Percentiles rank a stretch among this genome's conserved stretches.
phyloP scores from a whole-genome alignment of 2,797 vertebrate genomes.

The Labroides dimidiatus region DNA sequence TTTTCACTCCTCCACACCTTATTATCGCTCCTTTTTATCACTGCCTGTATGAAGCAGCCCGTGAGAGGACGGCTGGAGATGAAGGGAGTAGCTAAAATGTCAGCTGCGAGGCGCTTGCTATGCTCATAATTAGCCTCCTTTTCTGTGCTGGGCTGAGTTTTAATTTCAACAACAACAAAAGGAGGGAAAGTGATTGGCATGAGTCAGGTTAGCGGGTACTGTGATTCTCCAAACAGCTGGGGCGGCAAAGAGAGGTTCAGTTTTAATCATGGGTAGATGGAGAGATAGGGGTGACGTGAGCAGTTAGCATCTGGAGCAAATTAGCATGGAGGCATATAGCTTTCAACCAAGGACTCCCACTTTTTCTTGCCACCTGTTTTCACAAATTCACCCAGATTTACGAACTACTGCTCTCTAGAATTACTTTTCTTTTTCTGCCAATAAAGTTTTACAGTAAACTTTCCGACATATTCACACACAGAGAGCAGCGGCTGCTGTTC shows the following conservation, averaged over 20 bases:
- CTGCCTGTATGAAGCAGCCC: conserved; percentile 31
- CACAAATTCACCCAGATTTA: background rate
- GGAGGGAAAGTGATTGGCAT: conserved; percentile 48
- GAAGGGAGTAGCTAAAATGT: conserved; percentile 47
- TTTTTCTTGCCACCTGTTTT: background rate
- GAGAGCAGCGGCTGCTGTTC: background rate
- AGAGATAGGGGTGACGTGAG: background rate
- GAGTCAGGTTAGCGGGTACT: conserved; percentile 38
- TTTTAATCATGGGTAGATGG: conserved; percentile 40
- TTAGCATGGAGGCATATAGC: conserved; percentile 8
- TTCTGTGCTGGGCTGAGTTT: conserved; percentile 40
- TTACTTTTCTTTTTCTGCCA: background rate
- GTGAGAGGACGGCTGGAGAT: conserved; percentile 19
- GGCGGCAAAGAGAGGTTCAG: conserved; percentile 28
- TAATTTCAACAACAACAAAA: conserved; percentile 41
- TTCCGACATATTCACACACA: no score
- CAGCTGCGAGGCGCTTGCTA: conserved; percentile 47
- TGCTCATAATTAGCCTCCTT: conserved; percentile 48
- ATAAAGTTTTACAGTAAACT: no score
- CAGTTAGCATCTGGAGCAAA: conserved; percentile 24
- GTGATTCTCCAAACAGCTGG: conserved; percentile 55
- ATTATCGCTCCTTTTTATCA: conserved; percentile 67
- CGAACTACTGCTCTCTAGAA: background rate
- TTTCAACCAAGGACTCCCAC: background rate
- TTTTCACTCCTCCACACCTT: conserved; percentile 45